Conservation (phyloP, 2,113 vertebrate genomes). For the Pteropus alecto region DNA sequence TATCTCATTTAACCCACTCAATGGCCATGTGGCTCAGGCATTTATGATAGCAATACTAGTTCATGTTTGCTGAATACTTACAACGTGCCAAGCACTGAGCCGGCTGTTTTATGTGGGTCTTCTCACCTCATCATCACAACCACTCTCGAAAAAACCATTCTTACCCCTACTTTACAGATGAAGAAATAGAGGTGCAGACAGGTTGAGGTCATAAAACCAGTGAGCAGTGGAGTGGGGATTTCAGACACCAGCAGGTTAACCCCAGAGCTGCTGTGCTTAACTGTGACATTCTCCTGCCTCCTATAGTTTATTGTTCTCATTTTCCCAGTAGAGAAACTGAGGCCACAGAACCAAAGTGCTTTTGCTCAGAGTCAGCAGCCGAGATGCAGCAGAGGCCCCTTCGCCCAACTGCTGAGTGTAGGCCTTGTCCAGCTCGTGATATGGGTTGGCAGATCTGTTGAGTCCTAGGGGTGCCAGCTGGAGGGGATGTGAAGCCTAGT, state of each 20-base stretch:
- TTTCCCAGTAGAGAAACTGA: neutral
- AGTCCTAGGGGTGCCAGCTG: neutral
- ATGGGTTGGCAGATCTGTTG: neutral
- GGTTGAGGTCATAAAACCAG: neutral
- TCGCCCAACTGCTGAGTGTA: neutral
- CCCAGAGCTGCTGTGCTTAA: neutral
- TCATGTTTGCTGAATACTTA: neutral
- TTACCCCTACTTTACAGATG: neutral
- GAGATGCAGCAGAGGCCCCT: neutral
- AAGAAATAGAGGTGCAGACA: neutral
- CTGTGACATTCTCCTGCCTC: neutral
- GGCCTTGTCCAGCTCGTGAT: neutral
- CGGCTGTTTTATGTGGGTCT: neutral
- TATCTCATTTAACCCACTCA: conserved; percentile 60
- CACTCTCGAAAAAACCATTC: neutral
- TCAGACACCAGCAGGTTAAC: neutral
- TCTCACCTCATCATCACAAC: neutral
- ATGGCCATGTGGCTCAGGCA: neutral
- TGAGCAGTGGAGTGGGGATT: neutral
- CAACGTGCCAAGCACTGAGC: neutral
- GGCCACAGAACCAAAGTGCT: neutral
- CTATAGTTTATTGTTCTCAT: no score
- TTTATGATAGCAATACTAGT: neutral
- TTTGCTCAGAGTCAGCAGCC: neutral
- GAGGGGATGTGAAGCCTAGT: neutral